Percentiles rank a stretch among this genome's conserved stretches.
Evolutionary conservation across 2,888 invertebrate species (phyloP).

Genomic region (Cantharis nigra): DNA sequence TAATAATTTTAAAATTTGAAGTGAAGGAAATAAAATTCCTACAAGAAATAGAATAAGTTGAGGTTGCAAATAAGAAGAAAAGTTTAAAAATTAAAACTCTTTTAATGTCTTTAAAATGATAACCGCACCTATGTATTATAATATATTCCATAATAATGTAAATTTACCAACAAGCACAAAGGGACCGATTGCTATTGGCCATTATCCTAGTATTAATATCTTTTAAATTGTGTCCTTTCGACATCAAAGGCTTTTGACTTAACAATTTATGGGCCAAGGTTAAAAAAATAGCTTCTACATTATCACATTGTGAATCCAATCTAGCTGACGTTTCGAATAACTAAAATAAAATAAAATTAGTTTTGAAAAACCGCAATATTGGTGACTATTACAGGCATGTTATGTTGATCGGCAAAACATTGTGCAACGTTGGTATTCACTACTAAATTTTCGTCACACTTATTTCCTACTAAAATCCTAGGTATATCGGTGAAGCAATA

Average conservation of each 20-base stretch:
- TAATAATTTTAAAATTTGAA: too few species aligned
- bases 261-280: conserved; percentile 80
- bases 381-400: conserved; percentile 66
- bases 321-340: conserved; percentile 83
- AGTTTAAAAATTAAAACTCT: background rate
- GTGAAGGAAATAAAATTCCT: too few species aligned
- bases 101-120: background rate
- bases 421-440: conserved; percentile 76
- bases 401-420: conserved; percentile 70
- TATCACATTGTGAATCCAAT: conserved; percentile 72
- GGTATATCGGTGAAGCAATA: conserved; percentile 70
- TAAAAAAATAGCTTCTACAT: conserved; percentile 81
- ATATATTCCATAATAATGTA: background rate
- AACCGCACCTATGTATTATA: background rate
- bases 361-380: background rate
- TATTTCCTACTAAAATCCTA: conserved; percentile 78
- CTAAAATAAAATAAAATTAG: conserved; percentile 47
- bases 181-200: background rate
- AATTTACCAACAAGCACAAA: conserved; percentile 16
- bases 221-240: conserved; percentile 27
- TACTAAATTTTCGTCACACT: conserved; percentile 71
- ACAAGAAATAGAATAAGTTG: too few species aligned
- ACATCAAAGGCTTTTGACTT: conserved; percentile 65
- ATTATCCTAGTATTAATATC: background rate
- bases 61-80: background rate